Conservation (phyloP, 2,113 vertebrate genomes). For the Xiphorhynchus elegans region DNA sequence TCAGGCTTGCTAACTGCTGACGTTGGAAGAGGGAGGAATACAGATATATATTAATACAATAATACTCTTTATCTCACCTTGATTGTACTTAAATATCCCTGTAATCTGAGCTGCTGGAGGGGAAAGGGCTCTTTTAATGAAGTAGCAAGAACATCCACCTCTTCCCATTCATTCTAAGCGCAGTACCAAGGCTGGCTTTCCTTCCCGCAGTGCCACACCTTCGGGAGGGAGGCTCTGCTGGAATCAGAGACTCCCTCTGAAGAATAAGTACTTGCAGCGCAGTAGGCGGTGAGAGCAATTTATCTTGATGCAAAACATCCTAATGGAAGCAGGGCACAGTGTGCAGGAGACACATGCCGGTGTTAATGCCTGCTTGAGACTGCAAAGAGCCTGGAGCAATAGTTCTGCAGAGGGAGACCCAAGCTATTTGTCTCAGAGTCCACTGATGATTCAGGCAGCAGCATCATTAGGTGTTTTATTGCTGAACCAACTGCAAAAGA, state of each 20-base stretch:
- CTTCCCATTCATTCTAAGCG: not conserved
- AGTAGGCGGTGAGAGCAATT: slow-evolving; percentile 6
- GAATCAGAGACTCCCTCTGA: not conserved
- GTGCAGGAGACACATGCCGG: not conserved
- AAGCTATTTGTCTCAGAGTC: not conserved
- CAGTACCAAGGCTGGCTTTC: not conserved
- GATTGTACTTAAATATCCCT: not conserved
- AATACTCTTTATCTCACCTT: not conserved
- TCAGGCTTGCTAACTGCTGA: not conserved
- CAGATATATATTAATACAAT: not conserved
- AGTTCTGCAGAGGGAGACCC: not conserved
- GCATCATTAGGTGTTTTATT: not conserved
- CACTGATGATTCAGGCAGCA: not conserved
- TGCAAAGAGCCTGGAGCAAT: slow-evolving; percentile 13
- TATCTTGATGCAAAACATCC: not conserved
- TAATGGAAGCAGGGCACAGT: not conserved
- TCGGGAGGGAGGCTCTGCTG: not conserved
- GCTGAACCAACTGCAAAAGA: not conserved
- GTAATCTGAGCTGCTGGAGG: not conserved
- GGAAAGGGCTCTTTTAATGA: not conserved
- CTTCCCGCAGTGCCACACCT: slow-evolving; percentile 26
- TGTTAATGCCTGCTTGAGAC: not conserved
- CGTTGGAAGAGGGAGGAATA: not conserved
- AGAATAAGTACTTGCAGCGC: not conserved
- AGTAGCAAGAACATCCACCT: not conserved